Evolutionary conservation across 1,140 invertebrate species (phyloP), one percentile per base, ranked within the genome.

Genomic region (Cotesia chilonis): DNA sequence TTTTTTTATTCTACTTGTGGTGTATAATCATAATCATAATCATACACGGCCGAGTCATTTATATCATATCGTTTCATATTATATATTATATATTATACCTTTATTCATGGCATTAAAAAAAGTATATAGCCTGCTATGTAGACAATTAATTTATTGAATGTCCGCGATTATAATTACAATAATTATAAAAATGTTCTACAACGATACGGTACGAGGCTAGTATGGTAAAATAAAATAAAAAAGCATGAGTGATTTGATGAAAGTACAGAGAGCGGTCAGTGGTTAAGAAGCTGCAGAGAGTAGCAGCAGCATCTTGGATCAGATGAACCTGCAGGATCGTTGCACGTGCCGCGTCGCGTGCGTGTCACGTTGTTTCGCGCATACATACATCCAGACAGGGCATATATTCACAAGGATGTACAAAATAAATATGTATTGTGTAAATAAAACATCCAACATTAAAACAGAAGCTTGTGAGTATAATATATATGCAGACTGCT

Each of bases 341-440:
- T 66, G 64, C 64, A 66, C 64, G 47, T 64, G 61, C 61, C 61
- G 37, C 14, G 41, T 52, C 64, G 47, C 64, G 64, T 66, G 64
- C 59, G 59, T 60, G 14, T 60, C 59, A 60, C 6, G 20, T 28
- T 37, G 41, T 66, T 38, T 66, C 1, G n/a, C 20, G 14, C 4
- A 54, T 55, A 68, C 14, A 54, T 54, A 55, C 28, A 52, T 35
- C 54, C 54, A 68, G 12, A 36, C 66, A 63, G 37, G 17, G 35
- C 9, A 51, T 51, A 9, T 12, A 68, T 9, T 55, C 17, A 36
- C 36, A 37, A 6, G 20, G 5, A 63, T 28, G 7, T 41, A 41
- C 4, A 47, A 9, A 47, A 6, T 47, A 47, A 7, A 47, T 47
- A 47, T 47, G 4, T 57, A 55, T 55, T 28, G 10, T 47, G 10